Evolutionary conservation across 2,888 invertebrate species (phyloP).

Genomic region (Prionchulus punctatus): DNA sequence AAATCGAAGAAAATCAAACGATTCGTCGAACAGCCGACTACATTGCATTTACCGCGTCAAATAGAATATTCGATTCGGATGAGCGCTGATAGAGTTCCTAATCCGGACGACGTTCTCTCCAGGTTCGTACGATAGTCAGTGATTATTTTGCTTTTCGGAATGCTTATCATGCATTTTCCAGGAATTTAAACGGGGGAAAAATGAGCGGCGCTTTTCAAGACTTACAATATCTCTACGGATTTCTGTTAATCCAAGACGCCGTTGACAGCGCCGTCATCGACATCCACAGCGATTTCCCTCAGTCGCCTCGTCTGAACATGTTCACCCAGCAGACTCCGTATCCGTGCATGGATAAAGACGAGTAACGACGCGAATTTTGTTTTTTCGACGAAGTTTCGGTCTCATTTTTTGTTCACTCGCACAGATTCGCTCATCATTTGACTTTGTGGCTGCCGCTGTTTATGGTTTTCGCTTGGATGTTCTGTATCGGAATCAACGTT

Average conservation of each 20-base stretch:
- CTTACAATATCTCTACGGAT: slow-evolving; percentile 1
- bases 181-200: neutral
- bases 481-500: neutral
- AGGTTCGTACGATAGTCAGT: too few relatives aligned
- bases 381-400: too few relatives aligned
- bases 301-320: too few relatives aligned
- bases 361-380: too few relatives aligned
- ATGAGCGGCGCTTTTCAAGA: neutral
- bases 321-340: neutral
- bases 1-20: too few relatives aligned
- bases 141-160: neutral
- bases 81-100: neutral
- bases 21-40: too few relatives aligned
- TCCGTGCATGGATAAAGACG: neutral
- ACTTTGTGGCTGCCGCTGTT: neutral
- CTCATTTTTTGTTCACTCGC: too few relatives aligned
- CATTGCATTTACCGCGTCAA: neutral
- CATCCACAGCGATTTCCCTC: neutral
- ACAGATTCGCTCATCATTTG: neutral
- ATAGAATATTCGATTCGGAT: neutral
- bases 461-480: neutral
- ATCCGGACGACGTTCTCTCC: too few relatives aligned
- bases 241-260: neutral
- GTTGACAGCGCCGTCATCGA: neutral
- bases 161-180: neutral